Evolutionary conservation across 2,888 invertebrate species (phyloP), one percentile per base, ranked within the genome.

Genomic region (Dicyrtoma fusca): DNA sequence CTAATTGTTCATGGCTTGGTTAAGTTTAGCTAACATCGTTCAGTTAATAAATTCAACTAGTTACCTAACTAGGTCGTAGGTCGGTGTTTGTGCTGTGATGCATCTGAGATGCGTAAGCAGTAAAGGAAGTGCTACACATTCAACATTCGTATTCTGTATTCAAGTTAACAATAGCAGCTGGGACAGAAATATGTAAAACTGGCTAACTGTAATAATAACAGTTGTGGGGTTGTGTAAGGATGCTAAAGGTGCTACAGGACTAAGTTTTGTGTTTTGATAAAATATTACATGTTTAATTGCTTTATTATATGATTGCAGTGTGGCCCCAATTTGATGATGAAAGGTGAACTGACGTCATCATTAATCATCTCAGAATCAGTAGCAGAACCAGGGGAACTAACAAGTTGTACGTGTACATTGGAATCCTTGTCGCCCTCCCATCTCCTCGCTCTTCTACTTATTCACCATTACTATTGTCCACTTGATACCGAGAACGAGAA

Each of bases 291-390:
- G 34, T 62, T 62, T 62, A 34, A n/a, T 34, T 34, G 34, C 53
- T 53, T 51, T 53, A 42, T 69, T n/a, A 45, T 26, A 26, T 62
- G 49, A 59, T 69, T 69, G 68, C 74, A 74, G 74, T 74, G 74
- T 62, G 69, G 68, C 71, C 68, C 71, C 69, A 71, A 71, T 71
- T 68, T 74, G 74, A 74, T 74, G 74, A 74, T 74, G 74, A 71
- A 71, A 74, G 74, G 74, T 74, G 71, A 71, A 71, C 51, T 61
- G 51, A 51, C 62, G 62, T 71, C 71, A 61, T 64, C 68, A 66
- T 69, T 66, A 71, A 69, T 74, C 66, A 68, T 71, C 71, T 65
- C 65, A 34, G 34, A 34, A 63, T 69, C 63, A 68, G 68, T 74
- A 70, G 69, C 74, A 71, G 74, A 74, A 74, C 70, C 70, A 74